Percentiles rank a stretch among this genome's conserved stretches.
Evolutionary conservation across 2,888 invertebrate genomes (phyloP).

Genomic region (Epinotia nisella): DNA sequence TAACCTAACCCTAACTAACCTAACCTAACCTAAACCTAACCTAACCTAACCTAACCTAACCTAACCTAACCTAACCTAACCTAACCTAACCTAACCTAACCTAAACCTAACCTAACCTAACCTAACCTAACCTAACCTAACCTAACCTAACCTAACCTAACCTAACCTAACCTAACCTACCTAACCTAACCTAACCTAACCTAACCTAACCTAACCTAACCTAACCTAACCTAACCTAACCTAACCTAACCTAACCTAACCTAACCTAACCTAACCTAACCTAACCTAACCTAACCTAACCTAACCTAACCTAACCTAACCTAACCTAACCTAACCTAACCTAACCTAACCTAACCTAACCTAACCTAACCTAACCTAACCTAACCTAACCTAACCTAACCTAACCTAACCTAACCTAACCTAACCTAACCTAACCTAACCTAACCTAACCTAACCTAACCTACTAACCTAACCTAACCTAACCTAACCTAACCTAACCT

Average conservation of each 20-base stretch:
- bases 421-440: conserved; percentile 35
- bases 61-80: conserved; percentile 49
- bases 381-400: conserved; percentile 17
- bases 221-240: conserved; percentile 49
- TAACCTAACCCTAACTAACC: conserved; percentile 51
- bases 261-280: conserved; percentile 47
- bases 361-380: conserved; percentile 14
- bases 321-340: conserved; percentile 19
- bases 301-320: conserved; percentile 15
- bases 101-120: conserved; percentile 45
- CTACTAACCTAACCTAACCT: conserved; percentile 34
- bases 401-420: neutral
- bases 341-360: conserved; percentile 18
- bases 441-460: conserved; percentile 35
- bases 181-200: conserved; percentile 51
- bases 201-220: conserved; percentile 50
- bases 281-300: conserved; percentile 41
- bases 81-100: conserved; percentile 48
- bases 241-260: conserved; percentile 48
- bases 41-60: conserved; percentile 49
- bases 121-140: conserved; percentile 29
- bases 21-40: conserved; percentile 50
- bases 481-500: conserved; percentile 26
- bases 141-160: conserved; percentile 19
- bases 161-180: conserved; percentile 48